A percentile compares a stretch with the other conserved stretches of the same genome.
Conservation (phyloP, 53 echinoderm and acorn worm species). For the Temnopleurus reevesii region DNA sequence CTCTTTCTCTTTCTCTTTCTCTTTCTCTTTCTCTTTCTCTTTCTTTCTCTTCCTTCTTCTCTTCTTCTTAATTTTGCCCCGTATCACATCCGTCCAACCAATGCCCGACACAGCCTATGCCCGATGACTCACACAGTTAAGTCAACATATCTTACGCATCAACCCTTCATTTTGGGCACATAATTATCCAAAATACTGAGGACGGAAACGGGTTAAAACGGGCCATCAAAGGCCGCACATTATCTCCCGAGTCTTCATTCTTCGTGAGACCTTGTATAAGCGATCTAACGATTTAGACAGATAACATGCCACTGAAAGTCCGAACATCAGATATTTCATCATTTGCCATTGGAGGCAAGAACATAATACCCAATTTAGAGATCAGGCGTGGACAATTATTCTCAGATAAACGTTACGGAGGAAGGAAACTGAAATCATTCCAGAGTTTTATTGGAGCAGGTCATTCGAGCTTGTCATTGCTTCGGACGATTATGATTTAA, state of each 20-base stretch:
- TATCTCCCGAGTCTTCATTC: not conserved
- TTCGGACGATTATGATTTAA: constrained; percentile 40
- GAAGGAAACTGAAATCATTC: constrained; percentile 25
- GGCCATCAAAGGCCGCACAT: not conserved
- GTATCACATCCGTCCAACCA: not conserved
- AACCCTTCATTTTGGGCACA: constrained; percentile 39
- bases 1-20: not conserved
- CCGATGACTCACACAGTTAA: constrained; percentile 50
- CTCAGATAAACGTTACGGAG: not conserved
- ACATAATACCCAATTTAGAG: constrained; percentile 40
- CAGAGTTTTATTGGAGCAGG: constrained; percentile 22
- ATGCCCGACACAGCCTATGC: not conserved
- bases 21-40: not conserved
- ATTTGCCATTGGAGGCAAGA: not conserved
- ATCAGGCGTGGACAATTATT: constrained; percentile 31
- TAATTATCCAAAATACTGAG: constrained; percentile 35
- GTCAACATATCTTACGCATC: constrained; percentile 54
- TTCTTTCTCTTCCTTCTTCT: not conserved
- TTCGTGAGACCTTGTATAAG: not conserved
- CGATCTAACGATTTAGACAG: not conserved
- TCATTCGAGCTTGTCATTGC: constrained; percentile 10
- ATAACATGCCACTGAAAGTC: not conserved
- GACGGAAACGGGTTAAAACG: constrained; percentile 45
- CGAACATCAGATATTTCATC: not conserved
- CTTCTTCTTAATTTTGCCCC: not conserved